Conservation (phyloP, 2,113 vertebrate species). For the Oreocharis arfaki region DNA sequence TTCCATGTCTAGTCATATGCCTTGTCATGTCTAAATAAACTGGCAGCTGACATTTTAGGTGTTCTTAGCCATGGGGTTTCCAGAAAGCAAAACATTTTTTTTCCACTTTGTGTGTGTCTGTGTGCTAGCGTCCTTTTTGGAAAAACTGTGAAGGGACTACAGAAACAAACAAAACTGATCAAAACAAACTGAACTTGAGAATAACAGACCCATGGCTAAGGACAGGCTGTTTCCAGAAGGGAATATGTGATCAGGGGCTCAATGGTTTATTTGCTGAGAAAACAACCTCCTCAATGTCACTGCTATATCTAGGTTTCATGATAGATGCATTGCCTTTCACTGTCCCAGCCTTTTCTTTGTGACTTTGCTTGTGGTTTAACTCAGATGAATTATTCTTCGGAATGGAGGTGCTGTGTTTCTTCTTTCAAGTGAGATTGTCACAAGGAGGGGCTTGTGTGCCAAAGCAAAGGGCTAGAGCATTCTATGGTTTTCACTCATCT, state of each 20-base stretch:
- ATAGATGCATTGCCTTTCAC: not conserved
- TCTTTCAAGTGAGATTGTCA: not conserved
- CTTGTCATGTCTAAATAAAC: constrained; percentile 24
- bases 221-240: not conserved
- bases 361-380: not conserved
- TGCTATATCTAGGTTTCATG: not conserved
- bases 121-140: not conserved
- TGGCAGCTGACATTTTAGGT: constrained; percentile 31
- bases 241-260: not conserved
- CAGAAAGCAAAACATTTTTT: constrained; percentile 5
- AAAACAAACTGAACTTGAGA: constrained; percentile 18
- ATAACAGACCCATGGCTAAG: not conserved
- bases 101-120: not conserved
- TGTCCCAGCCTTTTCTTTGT: not conserved
- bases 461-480: not conserved
- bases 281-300: not conserved
- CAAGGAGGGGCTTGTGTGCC: not conserved
- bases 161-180: constrained; percentile 3
- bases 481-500: not conserved
- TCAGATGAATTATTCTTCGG: not conserved
- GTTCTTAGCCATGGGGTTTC: not conserved
- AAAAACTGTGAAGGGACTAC: not conserved
- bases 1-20: not conserved
- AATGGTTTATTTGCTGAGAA: not conserved
- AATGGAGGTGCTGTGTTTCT: rapidly evolving